Evolutionary conservation across 2,113 vertebrate species (phyloP).

Genomic region (Acanthochromis polyacanthus): DNA sequence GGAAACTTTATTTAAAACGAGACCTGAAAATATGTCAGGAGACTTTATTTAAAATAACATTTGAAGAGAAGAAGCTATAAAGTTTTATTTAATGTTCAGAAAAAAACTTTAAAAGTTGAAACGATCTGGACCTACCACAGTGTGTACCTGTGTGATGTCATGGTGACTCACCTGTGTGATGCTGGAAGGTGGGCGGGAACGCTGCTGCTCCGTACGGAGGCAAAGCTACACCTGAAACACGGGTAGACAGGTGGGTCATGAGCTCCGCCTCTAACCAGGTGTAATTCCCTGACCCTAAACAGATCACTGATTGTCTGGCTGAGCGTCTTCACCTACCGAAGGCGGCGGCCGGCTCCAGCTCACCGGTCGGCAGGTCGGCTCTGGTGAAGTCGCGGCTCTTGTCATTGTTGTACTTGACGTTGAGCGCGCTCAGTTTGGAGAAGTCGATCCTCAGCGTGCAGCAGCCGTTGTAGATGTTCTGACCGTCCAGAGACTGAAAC

Average conservation of each 20-base stretch:
- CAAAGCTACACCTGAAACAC: constrained; percentile 64
- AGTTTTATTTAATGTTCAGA: too few relatives aligned
- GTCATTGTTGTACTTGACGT: constrained; percentile 75
- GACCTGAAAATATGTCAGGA: too few relatives aligned
- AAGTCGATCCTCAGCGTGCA: constrained; percentile 70
- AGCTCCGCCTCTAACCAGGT: constrained; percentile 1
- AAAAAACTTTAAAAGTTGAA: too few relatives aligned
- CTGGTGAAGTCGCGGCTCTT: constrained; percentile 76
- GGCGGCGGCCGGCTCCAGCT: constrained; percentile 57
- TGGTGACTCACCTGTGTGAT: constrained; percentile 62
- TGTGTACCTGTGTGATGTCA: too few relatives aligned
- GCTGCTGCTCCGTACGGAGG: constrained; percentile 63
- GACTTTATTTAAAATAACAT: neutral
- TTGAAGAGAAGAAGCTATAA: neutral
- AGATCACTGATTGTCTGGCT: too few relatives aligned
- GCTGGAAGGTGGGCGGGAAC: constrained; percentile 63
- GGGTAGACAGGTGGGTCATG: constrained; percentile 13
- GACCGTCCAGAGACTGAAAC: constrained; percentile 66
- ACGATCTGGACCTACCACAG: too few relatives aligned
- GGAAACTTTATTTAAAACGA: neutral
- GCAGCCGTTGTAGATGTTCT: constrained; percentile 77
- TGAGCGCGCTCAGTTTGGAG: constrained; percentile 72
- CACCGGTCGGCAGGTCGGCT: constrained; percentile 59
- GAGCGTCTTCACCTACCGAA: constrained; percentile 41
- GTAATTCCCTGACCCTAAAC: too few relatives aligned